Conservation (phyloP, 2,888 invertebrate genomes). For the Synanthedon formicaeformis region DNA sequence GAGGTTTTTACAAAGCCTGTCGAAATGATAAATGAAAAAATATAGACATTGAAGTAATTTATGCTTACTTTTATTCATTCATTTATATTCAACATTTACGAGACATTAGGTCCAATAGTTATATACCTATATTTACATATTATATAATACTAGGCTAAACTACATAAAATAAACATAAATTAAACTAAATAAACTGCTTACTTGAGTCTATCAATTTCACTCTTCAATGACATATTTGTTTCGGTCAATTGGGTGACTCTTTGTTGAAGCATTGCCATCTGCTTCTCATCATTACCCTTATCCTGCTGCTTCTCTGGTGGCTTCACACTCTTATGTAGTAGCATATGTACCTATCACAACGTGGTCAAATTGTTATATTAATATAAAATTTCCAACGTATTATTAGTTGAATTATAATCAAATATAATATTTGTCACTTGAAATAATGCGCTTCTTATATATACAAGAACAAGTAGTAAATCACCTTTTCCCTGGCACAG, state of each 20-base stretch:
- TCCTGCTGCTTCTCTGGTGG: conserved; percentile 38
- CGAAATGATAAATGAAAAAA: too few species aligned
- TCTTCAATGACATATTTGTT: conserved; percentile 56
- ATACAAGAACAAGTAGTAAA: too few species aligned
- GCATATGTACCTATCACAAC: conserved; percentile 36
- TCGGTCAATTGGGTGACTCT: conserved; percentile 62
- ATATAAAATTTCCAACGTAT: neutral
- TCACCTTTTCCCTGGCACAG: conserved; percentile 71
- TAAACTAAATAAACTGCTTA: too few species aligned
- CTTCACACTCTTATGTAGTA: conserved; percentile 42
- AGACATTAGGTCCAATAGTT: too few species aligned
- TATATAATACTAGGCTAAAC: too few species aligned
- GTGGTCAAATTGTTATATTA: too few species aligned
- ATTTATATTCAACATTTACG: too few species aligned
- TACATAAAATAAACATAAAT: too few species aligned
- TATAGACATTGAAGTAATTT: too few species aligned
- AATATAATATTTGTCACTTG: too few species aligned
- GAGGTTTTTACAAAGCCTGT: too few species aligned
- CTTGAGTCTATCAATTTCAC: conserved; percentile 53
- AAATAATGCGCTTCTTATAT: neutral
- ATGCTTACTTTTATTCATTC: conserved; percentile 51
- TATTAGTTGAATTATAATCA: neutral
- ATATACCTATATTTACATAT: too few species aligned
- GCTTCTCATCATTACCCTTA: conserved; percentile 55
- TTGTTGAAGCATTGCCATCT: conserved; percentile 49